Percentiles rank a stretch among this genome's conserved stretches.
These are phyloP conservation scores for Dissostichus mawsoni DNA, from an alignment of 2,113 vertebrate species.

Conservation along the genomic window DNA sequence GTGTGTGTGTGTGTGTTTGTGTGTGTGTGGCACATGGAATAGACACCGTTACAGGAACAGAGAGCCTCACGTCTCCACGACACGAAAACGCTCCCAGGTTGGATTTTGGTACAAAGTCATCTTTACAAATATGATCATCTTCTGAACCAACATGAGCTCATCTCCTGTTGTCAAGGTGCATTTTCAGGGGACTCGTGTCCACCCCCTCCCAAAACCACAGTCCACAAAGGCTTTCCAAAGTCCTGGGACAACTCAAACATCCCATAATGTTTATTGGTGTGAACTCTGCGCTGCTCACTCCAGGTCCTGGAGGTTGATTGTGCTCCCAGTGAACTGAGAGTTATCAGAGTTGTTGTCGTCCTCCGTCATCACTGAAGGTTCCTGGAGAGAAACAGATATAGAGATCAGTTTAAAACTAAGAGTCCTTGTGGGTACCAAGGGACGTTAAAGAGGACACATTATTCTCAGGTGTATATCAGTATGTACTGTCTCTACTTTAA, in stretches of 20 bases:
- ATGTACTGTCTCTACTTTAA: too few species aligned
- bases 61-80: constrained; percentile 10
- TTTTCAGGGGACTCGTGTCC: constrained; percentile 32
- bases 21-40: constrained; percentile 52
- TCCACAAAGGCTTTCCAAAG: constrained; percentile 40
- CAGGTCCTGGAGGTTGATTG: constrained; percentile 94
- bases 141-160: constrained; percentile 18
- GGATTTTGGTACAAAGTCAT: constrained; percentile 61
- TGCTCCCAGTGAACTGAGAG: constrained; percentile 93
- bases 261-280: constrained; percentile 11
- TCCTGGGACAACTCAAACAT: constrained; percentile 19
- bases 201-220: neutral
- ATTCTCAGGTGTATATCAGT: too few species aligned
- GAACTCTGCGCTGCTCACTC: constrained; percentile 82
- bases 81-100: constrained; percentile 5
- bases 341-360: constrained; percentile 89
- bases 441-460: neutral
- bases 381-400: constrained; percentile 77
- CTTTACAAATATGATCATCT: constrained; percentile 20
- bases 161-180: constrained; percentile 69
- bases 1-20: constrained; percentile 24
- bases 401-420: neutral
- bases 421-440: neutral
- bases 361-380: constrained; percentile 88
- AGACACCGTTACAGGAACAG: constrained; percentile 19